Base-by-base conservation (phyloP, 2,888 invertebrate species). In the Lasioglossum oenotherae region DNA sequence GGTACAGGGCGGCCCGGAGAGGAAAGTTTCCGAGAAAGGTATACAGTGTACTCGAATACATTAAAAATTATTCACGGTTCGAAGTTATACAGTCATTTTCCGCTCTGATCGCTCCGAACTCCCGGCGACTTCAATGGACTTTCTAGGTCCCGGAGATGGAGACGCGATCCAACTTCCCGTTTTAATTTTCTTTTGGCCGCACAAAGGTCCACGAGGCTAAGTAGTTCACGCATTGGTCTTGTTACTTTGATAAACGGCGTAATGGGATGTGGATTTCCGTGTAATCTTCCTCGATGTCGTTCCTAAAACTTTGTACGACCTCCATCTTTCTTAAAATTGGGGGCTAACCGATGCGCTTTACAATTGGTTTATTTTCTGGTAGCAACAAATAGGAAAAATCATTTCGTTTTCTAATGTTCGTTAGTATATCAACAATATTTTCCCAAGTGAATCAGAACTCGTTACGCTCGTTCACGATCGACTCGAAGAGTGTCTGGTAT, bases 21-120 rank as follows among this genome's bases (percentile, higher is more conserved):
- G 53, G 49, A n/a, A 71, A 83, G 14, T 27, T 49, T 38, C 3
- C 1, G 23, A 8, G 74, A 4, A 72, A 53, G 14, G 60, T 49
- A 23, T 38, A 72, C 46, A 38, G 27, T 41, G 31, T 57, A 72
- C 44, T 27, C 60, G n/a, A 69, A 49, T 35, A 57, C 60, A 64
- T 75, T 76, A 71, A 83, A 75, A 76, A 81, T 75, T 78, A 49
- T 60, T 83, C 72, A 64, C 75, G 46, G 23, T 38, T 75, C 57
- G 8, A 16, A 74, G 44, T 75, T 49, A 71, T 49, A 46, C 71
- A 57, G 46, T 19, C 44, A 41, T n/a, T 74, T 67, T 27, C 19
- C 41, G 41, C 10, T 73, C 27, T 27, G 53, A n/a, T 78, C 53
- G 60, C 12, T 41, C 6, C 27, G 31, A 27, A 49, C 69, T 53